Base-by-base conservation (phyloP, 1,140 invertebrate species). In the Brachionus calyciflorus region DNA sequence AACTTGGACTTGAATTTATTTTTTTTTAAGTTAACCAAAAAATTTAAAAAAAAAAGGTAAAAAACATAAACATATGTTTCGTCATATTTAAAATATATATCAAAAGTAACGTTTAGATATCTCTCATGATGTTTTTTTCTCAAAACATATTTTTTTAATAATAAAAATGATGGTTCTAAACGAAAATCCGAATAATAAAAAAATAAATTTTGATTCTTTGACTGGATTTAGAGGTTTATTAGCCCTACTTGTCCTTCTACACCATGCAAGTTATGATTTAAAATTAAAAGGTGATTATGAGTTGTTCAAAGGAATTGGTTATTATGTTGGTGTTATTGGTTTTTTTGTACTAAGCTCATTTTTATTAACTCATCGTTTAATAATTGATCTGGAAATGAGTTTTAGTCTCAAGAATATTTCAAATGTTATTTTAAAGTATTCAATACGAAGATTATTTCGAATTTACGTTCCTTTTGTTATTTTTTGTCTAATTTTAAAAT, bases 201-300 rank as follows among this genome's bases (percentile, higher is more conserved):
- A 37, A 37, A 37, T 5, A 37, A 37, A 3, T 5, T 37, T 37
- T 9, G 33, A 37, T 37, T 63, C 40, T 14, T 63, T 63, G 19
- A 40, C 28, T 5, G 30, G 57, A 1, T 63, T 40, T 17, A 37
- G 57, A 40, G 57, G 57, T 6, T 63, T 63, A 6, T 19, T 63
- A 2, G 57, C 57, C 2, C 37, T 63, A 17, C 19, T 24, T 40
- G 57, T 63, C 0, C 17, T 63, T 2, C 10, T 63, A 0, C 57
- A 63, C 10, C 57, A 63, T 40, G 28, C 57, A 19, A 63, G 57
- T 21, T 63, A 63, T n/a, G 57, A 63, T 63, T 30, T 63, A 24
- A 14, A 40, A 4, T 21, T 63, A 37, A 63, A 37, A 2, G 33
- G 17, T 1, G 57, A 63, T 17, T 63, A 63, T 63, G n/a, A 30